Base-by-base conservation (phyloP, 2,888 invertebrate species). In the Epinotia nisella region DNA sequence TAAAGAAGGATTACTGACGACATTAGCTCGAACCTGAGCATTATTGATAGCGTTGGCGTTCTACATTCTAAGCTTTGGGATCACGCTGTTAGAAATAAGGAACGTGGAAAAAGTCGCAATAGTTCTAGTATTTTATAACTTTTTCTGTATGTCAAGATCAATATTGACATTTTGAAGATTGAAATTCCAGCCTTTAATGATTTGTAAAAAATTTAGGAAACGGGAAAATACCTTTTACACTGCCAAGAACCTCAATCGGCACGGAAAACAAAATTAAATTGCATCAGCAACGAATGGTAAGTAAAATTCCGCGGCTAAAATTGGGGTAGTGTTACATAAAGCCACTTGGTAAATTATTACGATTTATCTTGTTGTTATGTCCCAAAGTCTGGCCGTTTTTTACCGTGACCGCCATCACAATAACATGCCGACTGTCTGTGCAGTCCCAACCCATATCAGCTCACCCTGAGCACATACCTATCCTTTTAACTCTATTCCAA, bases 41-140 rank as follows among this genome's bases (percentile, higher is more conserved):
- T 51, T 64, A 64, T 64, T 64, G 64, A 64, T 51, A 51, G 51
- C 64, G 51, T 51, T 64, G 51, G 13, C 51, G 51, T 51, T 51
- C 51, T 51, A 64, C 51, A 51, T 64, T 64, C 51, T 64, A 17
- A 64, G 64, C 35, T 7, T 17, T 35, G 51, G 29, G 17, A 64
- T 64, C 51, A 51, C 49, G 64, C 49, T 64, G 13, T 17, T 17
- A 15, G 15, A 45, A 45, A 45, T 45, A n/a, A 35, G 2, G 7
- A 15, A n/a, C 24, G 0, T n/a, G 19, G 3, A 58, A 58, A 35
- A 29, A 58, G 15, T 21, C 1, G 29, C 56, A 56, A 56, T 58
- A 58, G 58, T 58, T 58, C 7, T 5, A 3, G 35, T 35, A 35
- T 9, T 29, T 29, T 29, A 29, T 9, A 35, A 35, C 35, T 35